Evolutionary conservation across 2,797 vertebrate genomes (phyloP), one percentile per base, ranked within the genome.

Genomic region (Muraenolepis orangiensis): DNA sequence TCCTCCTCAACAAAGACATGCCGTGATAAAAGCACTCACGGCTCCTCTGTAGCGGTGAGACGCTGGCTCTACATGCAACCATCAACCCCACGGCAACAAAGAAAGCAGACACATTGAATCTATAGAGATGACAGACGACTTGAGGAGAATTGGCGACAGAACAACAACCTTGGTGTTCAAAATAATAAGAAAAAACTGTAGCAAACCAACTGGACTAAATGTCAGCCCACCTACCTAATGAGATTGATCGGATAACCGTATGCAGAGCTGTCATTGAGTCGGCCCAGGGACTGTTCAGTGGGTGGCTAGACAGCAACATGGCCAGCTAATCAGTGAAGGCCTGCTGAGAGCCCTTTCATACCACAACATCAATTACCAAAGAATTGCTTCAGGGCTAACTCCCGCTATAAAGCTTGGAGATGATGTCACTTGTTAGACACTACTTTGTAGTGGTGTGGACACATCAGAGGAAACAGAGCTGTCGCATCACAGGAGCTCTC

Each of bases 341-440:
- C 78, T 72, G 73, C 32, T 36, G 87, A 92, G 89, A 91, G 86
- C 82, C 81, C 88, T 91, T 91, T 90, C 84, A 89, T 86, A 82
- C 81, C 78, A 84, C 83, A 87, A 88, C 87, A 90, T 86, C 90
- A 92, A 92, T 94, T 91, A 91, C 87, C 76, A 87, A 89, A 82
- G 81, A 90, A 93, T 91, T 91, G 90, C 90, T 91, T 91, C 76
- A 85, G 90, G 87, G 89, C 91, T 90, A 31, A 75, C 79, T 90
- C 87, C 70, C 81, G 77, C 90, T 81, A 79, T 61, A 61, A 8
- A 88, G 80, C 80, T 88, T 83, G 85, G 75, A 84, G 12, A 26
- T 26, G n/a, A 83, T 80, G 87, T 86, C 87, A 86, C 81, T 92
- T 91, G 93, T 93, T 91, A 92, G 87, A 86, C 87, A 86, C 88